Evolutionary conservation across 2,888 invertebrate genomes (phyloP).

Genomic region (Sarcophaga carnaria): DNA sequence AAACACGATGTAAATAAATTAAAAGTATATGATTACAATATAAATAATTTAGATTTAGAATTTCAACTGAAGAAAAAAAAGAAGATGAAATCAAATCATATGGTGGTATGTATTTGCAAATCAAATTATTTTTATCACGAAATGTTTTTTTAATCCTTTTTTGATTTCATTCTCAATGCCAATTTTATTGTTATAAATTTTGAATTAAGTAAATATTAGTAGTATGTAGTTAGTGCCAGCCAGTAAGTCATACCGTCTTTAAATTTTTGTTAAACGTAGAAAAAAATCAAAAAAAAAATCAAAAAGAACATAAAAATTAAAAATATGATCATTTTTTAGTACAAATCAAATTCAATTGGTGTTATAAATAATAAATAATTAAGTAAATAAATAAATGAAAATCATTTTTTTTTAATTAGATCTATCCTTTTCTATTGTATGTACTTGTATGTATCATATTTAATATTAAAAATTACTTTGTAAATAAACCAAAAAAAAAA

Average conservation of each 20-base stretch:
- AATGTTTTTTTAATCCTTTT: not conserved
- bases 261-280: not conserved
- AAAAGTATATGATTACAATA: not conserved
- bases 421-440: constrained; percentile 40
- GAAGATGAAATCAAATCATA: not conserved
- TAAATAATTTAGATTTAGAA: not conserved
- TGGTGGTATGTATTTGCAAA: not conserved
- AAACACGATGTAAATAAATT: constrained; percentile 23
- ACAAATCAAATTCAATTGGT: constrained; percentile 61
- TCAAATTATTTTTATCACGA: not conserved
- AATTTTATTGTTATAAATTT: not conserved
- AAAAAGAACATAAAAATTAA: constrained; percentile 10
- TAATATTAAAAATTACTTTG: not conserved
- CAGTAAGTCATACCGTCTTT: not conserved
- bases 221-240: constrained; percentile 9
- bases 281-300: not conserved
- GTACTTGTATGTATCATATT: not conserved
- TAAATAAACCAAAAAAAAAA: not conserved
- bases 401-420: constrained; percentile 13
- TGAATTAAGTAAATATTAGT: not conserved
- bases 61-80: not conserved
- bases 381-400: not conserved
- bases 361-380: constrained; percentile 1
- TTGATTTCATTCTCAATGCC: not conserved
- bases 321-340: constrained; percentile 57